Evolutionary conservation across 2,797 vertebrate genomes (phyloP).

Genomic region (Meda fulgida): DNA sequence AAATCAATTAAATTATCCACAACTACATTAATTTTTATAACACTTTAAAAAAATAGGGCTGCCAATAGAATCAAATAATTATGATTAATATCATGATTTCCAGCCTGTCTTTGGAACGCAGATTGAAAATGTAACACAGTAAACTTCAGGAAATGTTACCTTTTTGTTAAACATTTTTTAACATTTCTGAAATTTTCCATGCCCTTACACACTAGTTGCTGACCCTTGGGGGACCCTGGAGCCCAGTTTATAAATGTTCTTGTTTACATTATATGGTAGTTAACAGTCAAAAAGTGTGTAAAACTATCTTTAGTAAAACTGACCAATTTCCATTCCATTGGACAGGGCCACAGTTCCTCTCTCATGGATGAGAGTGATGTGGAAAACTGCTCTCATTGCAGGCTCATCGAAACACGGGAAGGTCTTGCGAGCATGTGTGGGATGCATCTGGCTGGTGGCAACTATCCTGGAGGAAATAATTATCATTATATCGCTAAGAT

Average conservation of each 20-base stretch:
- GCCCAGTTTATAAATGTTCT: background rate
- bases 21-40: background rate
- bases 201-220: background rate
- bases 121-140: background rate
- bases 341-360: constrained; percentile 74
- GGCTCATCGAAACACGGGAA: constrained; percentile 94
- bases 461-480: constrained; percentile 76
- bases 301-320: constrained; percentile 52
- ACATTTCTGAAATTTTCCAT: background rate
- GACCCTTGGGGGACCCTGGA: background rate
- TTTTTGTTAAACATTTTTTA: background rate
- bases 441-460: constrained; percentile 91
- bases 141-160: background rate
- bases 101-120: background rate
- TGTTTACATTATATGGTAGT: background rate
- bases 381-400: constrained; percentile 86
- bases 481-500: background rate
- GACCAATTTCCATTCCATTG: constrained; percentile 81
- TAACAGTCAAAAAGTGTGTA: background rate
- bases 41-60: background rate
- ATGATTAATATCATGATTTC: background rate
- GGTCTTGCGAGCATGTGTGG: constrained; percentile 85
- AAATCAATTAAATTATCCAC: background rate
- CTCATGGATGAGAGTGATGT: constrained; percentile 80
- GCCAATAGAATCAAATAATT: background rate